Base-by-base conservation (phyloP, 1,140 invertebrate species). In the Xylocopa sonorina region DNA sequence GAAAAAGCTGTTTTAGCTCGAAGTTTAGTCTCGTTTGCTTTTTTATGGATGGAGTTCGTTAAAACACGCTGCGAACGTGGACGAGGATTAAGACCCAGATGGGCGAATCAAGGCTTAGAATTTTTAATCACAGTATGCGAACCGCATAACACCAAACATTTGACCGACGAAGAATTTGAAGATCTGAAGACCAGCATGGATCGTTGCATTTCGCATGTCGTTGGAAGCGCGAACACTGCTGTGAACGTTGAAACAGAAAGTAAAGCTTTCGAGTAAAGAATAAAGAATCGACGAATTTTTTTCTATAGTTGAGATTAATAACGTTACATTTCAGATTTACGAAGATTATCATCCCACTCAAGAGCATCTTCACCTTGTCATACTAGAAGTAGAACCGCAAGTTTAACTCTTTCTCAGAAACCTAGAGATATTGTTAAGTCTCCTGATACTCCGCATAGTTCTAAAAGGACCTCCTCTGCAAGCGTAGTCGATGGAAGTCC, bases 41-140 rank as follows among this genome's bases (percentile, higher is more conserved):
- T 95, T 77, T 94, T 96, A 83, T 98, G 97, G 97, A 98, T 98
- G 96, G 93, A 94, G 51, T 98, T 98, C 91, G 97, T 97, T 0
- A 94, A 95, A 79, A 95, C 95, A 80, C 94, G 96, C 41, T 98
- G 97, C 89, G 97, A 98, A 89, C 93, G 95, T 57, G 97, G 97
- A 0, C 93, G 97, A 60, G 97, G 97, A 3, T 93, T 96, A 79
- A 93, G 97, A 78, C 97, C 97, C 0, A 94, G 97, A 88, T 98
- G 97, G 97, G 97, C 97, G 10, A 95, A 95, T 88, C 96, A 97
- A 88, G 97, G 97, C 3, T 88, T 98, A 27, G 97, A 98, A 82
- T 98, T 97, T 91, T 91, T 98, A 4, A 95, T 96, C 83, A 93
- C 95, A 41, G 96, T 97, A 0, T 97, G 96, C 87, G 96, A 98